These are phyloP conservation scores for Lepas anatifera DNA, from an alignment of 2,888 invertebrate species.

Conservation along the genomic window DNA sequence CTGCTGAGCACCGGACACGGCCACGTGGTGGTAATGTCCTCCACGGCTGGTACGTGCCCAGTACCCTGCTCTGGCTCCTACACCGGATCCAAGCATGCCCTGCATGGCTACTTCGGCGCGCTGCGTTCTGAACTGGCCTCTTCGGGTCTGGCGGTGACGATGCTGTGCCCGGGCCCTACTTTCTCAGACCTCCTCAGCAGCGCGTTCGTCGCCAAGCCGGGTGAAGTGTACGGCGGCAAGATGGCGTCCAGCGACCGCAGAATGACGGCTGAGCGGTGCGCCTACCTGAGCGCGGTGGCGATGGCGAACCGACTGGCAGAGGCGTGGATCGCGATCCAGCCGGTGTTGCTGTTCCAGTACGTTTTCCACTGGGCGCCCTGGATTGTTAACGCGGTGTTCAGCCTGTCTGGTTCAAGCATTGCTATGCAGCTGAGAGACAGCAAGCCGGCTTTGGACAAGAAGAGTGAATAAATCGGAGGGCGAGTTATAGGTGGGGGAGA, in stretches of 20 bases:
- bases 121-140: slow-evolving; percentile 47
- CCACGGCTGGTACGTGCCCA: slow-evolving; percentile 54
- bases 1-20: slow-evolving; percentile 44
- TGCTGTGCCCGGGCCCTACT: slow-evolving; percentile 65
- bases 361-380: slow-evolving; percentile 38
- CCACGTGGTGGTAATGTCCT: slow-evolving; percentile 61
- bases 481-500: too few relatives aligned
- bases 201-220: slow-evolving; percentile 51
- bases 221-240: slow-evolving; percentile 39
- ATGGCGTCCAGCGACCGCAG: slow-evolving; percentile 31
- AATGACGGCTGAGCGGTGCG: slow-evolving; percentile 41
- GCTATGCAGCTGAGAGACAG: slow-evolving; percentile 8
- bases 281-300: slow-evolving; percentile 38
- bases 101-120: slow-evolving; percentile 62
- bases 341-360: slow-evolving; percentile 47
- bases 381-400: background rate
- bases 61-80: slow-evolving; percentile 28
- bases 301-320: slow-evolving; percentile 44
- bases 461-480: too few relatives aligned
- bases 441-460: background rate
- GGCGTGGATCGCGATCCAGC: slow-evolving; percentile 57
- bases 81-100: slow-evolving; percentile 53
- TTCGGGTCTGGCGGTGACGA: slow-evolving; percentile 48
- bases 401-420: background rate
- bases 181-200: slow-evolving; percentile 54